Base-by-base conservation (phyloP, 2,797 vertebrate species). In the Hyperoplus lanceolatus region DNA sequence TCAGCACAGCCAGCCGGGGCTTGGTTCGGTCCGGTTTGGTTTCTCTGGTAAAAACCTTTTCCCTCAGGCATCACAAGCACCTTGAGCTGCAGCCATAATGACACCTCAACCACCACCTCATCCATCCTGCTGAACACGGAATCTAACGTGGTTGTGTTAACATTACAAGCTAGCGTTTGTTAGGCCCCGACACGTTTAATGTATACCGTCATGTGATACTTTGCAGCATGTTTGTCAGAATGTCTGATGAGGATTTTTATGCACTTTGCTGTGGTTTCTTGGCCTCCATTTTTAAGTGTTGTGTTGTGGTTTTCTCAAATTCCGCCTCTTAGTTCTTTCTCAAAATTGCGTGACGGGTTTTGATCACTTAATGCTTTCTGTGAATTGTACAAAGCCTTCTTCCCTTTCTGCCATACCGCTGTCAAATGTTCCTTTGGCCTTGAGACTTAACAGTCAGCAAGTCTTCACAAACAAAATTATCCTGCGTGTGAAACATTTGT, bases 1-100 rank as follows among this genome's bases (percentile, higher is more conserved):
- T 98, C 96, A 97, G 96, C 96, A 96, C 90, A 91, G 78, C 83
- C 80, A 91, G 78, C 83, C 80, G 21, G n/a, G 78, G 58, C 57
- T 86, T 15, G 74, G 88, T 77, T 84, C 46, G 71, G 75, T 82
- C 87, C 73, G 55, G 69, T 54, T 29, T 82, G 83, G 79, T 84
- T 77, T 87, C 61, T 75, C 80, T 84, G 88, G 81, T 77, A 43
- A 18, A 72, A 72, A 76, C 48, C 56, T 2, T 48, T 43, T 65
- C 63, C 43, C 11, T 29, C 3, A 29, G 3, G 14, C 61, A 78
- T 82, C 87, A 63, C 69, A 50, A 11, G 59, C 62, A 64, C 73
- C 73, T 55, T 58, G 54, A 60, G 75, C 77, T 70, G 68, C 14
- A 71, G 67, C 60, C 79, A 4, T 77, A 86, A 59, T 53, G 82